Conservation (phyloP, 2,113 vertebrate species). For the Engystomops pustulosus region DNA sequence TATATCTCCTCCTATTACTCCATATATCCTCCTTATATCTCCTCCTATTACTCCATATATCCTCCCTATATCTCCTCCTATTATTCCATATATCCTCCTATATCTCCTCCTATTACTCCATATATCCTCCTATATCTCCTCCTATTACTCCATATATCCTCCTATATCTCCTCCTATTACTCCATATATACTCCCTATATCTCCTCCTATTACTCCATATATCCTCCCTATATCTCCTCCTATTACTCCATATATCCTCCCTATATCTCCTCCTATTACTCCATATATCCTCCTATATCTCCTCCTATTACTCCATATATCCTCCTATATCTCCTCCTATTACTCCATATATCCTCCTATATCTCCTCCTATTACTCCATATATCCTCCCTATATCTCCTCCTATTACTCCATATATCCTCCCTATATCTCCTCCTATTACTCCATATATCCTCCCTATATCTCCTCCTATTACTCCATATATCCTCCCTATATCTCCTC, state of each 20-base stretch:
- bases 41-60: background rate
- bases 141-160: background rate
- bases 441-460: too few species aligned
- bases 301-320: background rate
- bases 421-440: too few species aligned
- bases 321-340: constrained; percentile 1
- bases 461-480: too few species aligned
- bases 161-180: too few species aligned
- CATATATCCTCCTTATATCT: background rate
- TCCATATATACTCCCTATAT: too few species aligned
- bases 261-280: background rate
- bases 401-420: too few species aligned
- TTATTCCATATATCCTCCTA: background rate
- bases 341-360: background rate
- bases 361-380: too few species aligned
- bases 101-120: background rate
- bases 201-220: too few species aligned
- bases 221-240: too few species aligned
- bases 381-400: too few species aligned
- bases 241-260: too few species aligned
- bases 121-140: background rate
- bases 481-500: too few species aligned
- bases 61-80: background rate
- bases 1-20: constrained; percentile 9
- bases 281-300: background rate